Base-by-base conservation (phyloP, 2,113 vertebrate species). In the Uria aalge region DNA sequence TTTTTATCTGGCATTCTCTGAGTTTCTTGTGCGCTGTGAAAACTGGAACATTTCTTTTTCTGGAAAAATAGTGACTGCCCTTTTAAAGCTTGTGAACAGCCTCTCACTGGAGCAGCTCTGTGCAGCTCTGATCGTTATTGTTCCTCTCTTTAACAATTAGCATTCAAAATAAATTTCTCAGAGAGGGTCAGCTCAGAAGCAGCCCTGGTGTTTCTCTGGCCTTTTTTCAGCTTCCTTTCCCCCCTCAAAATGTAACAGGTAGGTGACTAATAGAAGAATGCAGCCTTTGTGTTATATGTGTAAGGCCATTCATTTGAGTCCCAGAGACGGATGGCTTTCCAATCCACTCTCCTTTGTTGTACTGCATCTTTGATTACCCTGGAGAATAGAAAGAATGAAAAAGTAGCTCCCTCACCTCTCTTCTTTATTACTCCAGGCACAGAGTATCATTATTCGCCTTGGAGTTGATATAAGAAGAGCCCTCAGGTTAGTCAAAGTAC, bases 301-400 rank as follows among this genome's bases (percentile, higher is more conserved):
- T 92, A 91, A 90, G 36, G 68, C 11, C 80, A 96, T 92, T 97
- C 96, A 95, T 96, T 94, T 96, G 78, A 92, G 82, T 91, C 48
- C 62, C 63, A 86, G 50, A 79, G 83, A 94, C 71, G 87, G 64
- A 94, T 96, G 79, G 55, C 41, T 96, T 93, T 97, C 78, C 88
- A 90, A 68, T 91, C 43, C 53, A 84, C 32, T 96, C 84, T 72
- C 36, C 67, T 89, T 96, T 94, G 80, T 93, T 86, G 84, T 67
- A 72, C 48, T 92, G 63, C 83, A 87, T 97, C 64, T 59, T 79
- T 93, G 85, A 97, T 97, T 97, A 97, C 81, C 79, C 86, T 91
- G 36, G 90, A 92, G 94, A 95, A 96, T 72, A 75, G 22, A 95
- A 92, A 38, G 69, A 93, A 92, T 88, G 87, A 95, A 94, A 88